A percentile compares a stretch with the other conserved stretches of the same genome.
These are phyloP conservation scores for Diadromus collaris DNA, from an alignment of 2,888 invertebrate genomes.

Conservation along the genomic window DNA sequence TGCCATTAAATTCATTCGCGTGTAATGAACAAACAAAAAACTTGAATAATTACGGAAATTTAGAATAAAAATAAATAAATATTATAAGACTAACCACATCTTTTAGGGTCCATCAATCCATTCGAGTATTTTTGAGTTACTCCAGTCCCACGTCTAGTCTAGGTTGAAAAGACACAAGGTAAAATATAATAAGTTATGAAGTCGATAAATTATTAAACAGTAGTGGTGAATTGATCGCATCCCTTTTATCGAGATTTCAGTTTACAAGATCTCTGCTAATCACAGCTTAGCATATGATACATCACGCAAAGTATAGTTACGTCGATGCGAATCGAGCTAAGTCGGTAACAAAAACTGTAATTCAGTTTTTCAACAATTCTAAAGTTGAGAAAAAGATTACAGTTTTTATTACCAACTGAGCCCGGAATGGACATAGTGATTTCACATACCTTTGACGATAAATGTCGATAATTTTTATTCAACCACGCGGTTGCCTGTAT, in stretches of 20 bases:
- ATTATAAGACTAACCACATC: not conserved
- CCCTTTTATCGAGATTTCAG: constrained; percentile 46
- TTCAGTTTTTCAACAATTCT: no score
- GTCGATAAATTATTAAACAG: constrained; percentile 38
- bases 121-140: constrained; percentile 36
- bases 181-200: constrained; percentile 46
- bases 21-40: constrained; percentile 38
- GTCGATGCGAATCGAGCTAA: not conserved
- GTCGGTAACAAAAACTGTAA: no score
- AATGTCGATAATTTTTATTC: constrained; percentile 60
- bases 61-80: not conserved
- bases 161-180: constrained; percentile 25
- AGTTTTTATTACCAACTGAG: no score
- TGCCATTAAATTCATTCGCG: constrained; percentile 34
- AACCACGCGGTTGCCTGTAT: constrained; percentile 54
- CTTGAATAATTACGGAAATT: constrained; percentile 41
- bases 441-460: not conserved
- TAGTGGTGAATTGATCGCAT: constrained; percentile 43
- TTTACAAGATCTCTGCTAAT: constrained; percentile 63
- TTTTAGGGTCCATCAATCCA: constrained; percentile 45
- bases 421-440: no score
- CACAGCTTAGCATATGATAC: constrained; percentile 67
- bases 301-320: constrained; percentile 55
- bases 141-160: constrained; percentile 19
- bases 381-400: no score